These are phyloP conservation scores for Therioaphis trifolii DNA, from an alignment of 2,888 invertebrate genomes.

Conservation along the genomic window DNA sequence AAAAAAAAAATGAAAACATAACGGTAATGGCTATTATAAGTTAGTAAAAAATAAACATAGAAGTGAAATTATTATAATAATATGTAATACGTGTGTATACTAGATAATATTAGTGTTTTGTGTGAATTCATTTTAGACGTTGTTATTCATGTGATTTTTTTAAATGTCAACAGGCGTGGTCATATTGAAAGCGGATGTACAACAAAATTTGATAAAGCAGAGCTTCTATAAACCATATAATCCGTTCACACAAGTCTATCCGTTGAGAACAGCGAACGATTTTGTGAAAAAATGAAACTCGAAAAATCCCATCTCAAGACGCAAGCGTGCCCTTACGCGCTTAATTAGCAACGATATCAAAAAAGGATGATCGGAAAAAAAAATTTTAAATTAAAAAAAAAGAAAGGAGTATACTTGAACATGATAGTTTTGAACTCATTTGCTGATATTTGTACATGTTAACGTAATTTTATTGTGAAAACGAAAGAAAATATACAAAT, in stretches of 20 bases:
- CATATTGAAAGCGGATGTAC: constrained; percentile 83
- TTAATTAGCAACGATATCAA: constrained; percentile 50
- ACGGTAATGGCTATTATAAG: too few species aligned
- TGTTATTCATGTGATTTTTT: not conserved
- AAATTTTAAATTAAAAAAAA: not conserved
- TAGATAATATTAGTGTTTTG: too few species aligned
- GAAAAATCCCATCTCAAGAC: not conserved
- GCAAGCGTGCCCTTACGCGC: not conserved
- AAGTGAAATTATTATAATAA: too few species aligned
- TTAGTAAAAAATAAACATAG: too few species aligned
- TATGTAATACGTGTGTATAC: too few species aligned
- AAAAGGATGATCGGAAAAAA: constrained; percentile 25
- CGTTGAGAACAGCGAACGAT: constrained; percentile 63
- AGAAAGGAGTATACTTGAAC: not conserved
- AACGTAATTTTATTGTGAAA: constrained; percentile 45
- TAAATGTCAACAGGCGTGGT: constrained; percentile 75
- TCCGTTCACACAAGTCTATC: constrained; percentile 68
- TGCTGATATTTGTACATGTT: not conserved
- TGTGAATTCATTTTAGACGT: not conserved
- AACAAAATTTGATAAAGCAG: constrained; percentile 67
- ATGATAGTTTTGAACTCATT: not conserved
- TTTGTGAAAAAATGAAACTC: constrained; percentile 58
- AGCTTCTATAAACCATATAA: constrained; percentile 70
- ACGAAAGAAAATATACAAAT: constrained; percentile 1
- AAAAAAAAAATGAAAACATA: too few species aligned